Percentiles rank a stretch among this genome's conserved stretches.
phyloP scores from a whole-genome alignment of 1,140 invertebrate species.

The Xylocopa sonorina region DNA sequence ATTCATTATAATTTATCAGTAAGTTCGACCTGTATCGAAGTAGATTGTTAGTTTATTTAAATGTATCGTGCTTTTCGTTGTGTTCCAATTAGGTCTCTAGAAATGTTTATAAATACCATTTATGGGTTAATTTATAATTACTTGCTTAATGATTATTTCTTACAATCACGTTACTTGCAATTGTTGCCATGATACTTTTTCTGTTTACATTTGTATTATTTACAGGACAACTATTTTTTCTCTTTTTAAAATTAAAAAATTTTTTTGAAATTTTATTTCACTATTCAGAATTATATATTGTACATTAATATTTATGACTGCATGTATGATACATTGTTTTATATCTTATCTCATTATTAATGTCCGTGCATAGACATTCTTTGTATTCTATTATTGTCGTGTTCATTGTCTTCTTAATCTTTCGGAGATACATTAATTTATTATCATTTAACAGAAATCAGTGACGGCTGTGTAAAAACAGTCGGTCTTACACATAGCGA shows the following conservation, averaged over 20 bases:
- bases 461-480: slow-evolving; percentile 72
- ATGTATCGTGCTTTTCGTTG: neutral
- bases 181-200: neutral
- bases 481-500: slow-evolving; percentile 66
- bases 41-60: neutral
- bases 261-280: neutral
- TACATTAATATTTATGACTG: neutral
- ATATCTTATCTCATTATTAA: neutral
- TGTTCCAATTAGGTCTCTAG: neutral
- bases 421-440: slow-evolving; percentile 19
- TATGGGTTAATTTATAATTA: slow-evolving; percentile 32
- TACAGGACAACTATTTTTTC: no score
- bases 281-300: no score
- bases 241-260: neutral
- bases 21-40: neutral
- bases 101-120: slow-evolving; percentile 8
- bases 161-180: neutral
- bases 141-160: no score
- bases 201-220: neutral
- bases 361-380: neutral
- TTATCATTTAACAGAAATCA: slow-evolving; percentile 49
- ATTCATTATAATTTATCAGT: slow-evolving; percentile 14
- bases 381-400: neutral
- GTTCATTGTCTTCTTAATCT: neutral
- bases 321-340: neutral